These are phyloP conservation scores for Sciurus niger DNA, from an alignment of 2,113 vertebrate genomes.

Conservation along the genomic window DNA sequence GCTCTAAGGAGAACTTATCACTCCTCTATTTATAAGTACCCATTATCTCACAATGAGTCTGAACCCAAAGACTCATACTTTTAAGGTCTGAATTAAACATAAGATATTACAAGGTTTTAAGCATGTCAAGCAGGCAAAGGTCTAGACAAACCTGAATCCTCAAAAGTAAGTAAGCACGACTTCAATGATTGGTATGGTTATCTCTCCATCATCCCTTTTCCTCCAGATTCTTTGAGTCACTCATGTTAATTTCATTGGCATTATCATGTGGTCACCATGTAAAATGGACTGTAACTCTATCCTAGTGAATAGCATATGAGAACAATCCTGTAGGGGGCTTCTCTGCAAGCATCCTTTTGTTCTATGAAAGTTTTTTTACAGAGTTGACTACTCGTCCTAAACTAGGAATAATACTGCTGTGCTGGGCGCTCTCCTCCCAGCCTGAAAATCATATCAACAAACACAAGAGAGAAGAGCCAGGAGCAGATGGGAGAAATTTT, in stretches of 20 bases:
- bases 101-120: too few relatives aligned
- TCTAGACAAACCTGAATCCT: too few relatives aligned
- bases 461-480: not conserved
- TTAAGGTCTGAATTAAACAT: too few relatives aligned
- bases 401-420: not conserved
- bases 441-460: not conserved
- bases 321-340: not conserved
- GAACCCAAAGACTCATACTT: too few relatives aligned
- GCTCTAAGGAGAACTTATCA: not conserved
- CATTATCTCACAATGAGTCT: too few relatives aligned
- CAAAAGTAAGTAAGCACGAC: too few relatives aligned
- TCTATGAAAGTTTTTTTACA: not conserved
- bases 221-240: not conserved
- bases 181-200: too few relatives aligned
- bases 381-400: rapidly evolving
- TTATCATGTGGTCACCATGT: too few relatives aligned
- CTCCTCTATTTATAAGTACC: not conserved
- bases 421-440: not conserved
- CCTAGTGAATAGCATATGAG: not conserved
- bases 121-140: too few relatives aligned
- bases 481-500: not conserved
- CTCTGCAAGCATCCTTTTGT: not conserved
- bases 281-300: too few relatives aligned
- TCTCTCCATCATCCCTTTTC: not conserved
- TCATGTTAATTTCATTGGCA: too few relatives aligned